A percentile compares a stretch with the other conserved stretches of the same genome.
These are phyloP conservation scores for Ricordea florida DNA, from an alignment of 92 coral and sea anemone species.

Conservation along the genomic window DNA sequence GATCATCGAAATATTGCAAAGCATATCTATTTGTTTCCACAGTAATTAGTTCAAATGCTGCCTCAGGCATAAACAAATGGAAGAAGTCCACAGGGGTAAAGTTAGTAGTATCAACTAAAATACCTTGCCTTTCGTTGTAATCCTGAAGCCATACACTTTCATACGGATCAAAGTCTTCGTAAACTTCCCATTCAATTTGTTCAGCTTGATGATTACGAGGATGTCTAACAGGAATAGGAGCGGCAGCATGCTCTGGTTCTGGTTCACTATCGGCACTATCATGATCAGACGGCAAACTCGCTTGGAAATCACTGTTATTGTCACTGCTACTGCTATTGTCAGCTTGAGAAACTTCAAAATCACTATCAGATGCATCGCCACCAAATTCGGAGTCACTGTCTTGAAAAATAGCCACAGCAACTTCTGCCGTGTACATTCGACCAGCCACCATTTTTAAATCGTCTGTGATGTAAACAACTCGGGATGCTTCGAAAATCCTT, in stretches of 20 bases:
- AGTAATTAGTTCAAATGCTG: slow-evolving; percentile 37
- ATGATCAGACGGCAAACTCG: background rate
- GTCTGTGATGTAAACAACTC: background rate
- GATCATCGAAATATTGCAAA: slow-evolving; percentile 41
- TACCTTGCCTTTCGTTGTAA: slow-evolving; percentile 32
- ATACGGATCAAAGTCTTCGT: slow-evolving; percentile 28
- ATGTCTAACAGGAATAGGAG: background rate
- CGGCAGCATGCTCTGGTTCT: slow-evolving; percentile 5
- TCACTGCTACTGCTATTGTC: background rate
- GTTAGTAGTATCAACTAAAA: slow-evolving; percentile 46
- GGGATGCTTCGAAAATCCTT: slow-evolving; percentile 1
- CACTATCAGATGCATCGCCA: slow-evolving; percentile 3
- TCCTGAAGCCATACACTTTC: slow-evolving; percentile 35
- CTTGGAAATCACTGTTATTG: background rate
- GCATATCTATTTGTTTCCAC: slow-evolving; percentile 49
- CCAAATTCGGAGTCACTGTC: slow-evolving; percentile 57
- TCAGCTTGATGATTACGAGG: background rate
- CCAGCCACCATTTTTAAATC: slow-evolving; percentile 59
- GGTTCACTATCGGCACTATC: slow-evolving; percentile 6
- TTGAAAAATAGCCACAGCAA: slow-evolving; percentile 33
- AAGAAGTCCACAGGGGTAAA: slow-evolving; percentile 49
- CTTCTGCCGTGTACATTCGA: slow-evolving; percentile 18
- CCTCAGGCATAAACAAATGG: slow-evolving; percentile 32
- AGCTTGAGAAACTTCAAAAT: slow-evolving; percentile 2
- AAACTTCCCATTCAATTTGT: slow-evolving; percentile 25